phyloP scores from a whole-genome alignment of 2,113 vertebrate species.

The Paralichthys olivaceus region DNA sequence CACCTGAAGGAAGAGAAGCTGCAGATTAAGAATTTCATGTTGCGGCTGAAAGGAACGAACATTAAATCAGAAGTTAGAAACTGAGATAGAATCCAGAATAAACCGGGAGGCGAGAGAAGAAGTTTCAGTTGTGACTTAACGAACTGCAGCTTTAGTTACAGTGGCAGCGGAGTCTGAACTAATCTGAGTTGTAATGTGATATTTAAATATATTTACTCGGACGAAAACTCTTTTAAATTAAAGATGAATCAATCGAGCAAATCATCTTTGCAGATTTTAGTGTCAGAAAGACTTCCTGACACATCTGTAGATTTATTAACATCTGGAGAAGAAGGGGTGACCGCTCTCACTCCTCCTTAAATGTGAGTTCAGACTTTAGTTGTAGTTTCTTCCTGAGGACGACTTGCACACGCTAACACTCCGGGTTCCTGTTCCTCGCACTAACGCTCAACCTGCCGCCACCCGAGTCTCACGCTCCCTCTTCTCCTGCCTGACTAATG shows the following conservation, averaged over 20 bases:
- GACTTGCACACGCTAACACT: neutral
- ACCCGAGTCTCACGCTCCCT: neutral
- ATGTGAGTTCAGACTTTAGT: neutral
- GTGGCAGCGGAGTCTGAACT: too few relatives aligned
- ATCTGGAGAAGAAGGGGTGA: neutral
- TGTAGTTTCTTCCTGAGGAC: neutral
- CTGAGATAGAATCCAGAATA: too few relatives aligned
- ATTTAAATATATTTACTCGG: too few relatives aligned
- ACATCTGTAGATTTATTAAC: neutral
- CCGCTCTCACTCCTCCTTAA: neutral
- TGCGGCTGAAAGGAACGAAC: too few relatives aligned
- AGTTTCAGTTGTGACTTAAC: too few relatives aligned
- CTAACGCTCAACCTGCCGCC: neutral
- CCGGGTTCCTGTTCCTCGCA: neutral
- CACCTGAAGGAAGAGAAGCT: too few relatives aligned
- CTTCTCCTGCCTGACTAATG: constrained; percentile 51
- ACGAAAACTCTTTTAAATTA: neutral
- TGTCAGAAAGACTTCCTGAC: too few relatives aligned
- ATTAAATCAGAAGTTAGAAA: too few relatives aligned
- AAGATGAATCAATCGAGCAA: neutral
- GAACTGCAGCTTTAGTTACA: too few relatives aligned
- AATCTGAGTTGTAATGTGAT: too few relatives aligned
- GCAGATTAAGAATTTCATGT: too few relatives aligned
- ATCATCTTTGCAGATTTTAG: neutral
- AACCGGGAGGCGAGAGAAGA: too few relatives aligned